Evolutionary conservation across 2,888 invertebrate genomes (phyloP).

Genomic region (Pheosia tremula): DNA sequence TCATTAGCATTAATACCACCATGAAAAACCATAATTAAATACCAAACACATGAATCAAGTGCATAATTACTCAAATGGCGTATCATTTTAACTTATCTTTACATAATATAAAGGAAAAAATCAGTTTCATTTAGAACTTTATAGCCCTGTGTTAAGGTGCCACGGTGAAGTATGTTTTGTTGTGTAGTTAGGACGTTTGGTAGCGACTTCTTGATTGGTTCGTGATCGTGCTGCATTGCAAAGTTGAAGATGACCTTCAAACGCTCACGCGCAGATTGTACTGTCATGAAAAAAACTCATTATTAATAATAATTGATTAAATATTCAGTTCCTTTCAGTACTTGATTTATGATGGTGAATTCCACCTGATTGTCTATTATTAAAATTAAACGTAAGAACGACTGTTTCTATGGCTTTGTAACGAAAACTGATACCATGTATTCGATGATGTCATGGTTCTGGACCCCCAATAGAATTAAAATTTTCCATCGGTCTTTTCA

Average conservation of each 20-base stretch:
- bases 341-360: too few relatives aligned
- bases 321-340: neutral
- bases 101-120: conserved; percentile 6
- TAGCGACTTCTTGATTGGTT: conserved; percentile 39
- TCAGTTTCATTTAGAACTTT: neutral
- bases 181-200: neutral
- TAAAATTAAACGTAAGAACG: too few relatives aligned
- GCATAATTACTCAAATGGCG: conserved; percentile 49
- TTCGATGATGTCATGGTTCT: too few relatives aligned
- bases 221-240: conserved; percentile 79
- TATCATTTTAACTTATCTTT: conserved; percentile 38
- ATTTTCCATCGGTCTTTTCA: too few relatives aligned
- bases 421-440: too few relatives aligned
- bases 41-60: conserved; percentile 36
- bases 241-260: conserved; percentile 71
- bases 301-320: neutral
- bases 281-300: conserved; percentile 39
- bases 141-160: neutral
- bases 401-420: too few relatives aligned
- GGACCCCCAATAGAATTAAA: too few relatives aligned
- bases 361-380: too few relatives aligned
- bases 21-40: conserved; percentile 16
- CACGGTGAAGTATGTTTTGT: conserved; percentile 6
- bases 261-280: conserved; percentile 66
- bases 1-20: conserved; percentile 12